phyloP scores from a whole-genome alignment of 2,113 vertebrate genomes.

The Cygnus atratus region DNA sequence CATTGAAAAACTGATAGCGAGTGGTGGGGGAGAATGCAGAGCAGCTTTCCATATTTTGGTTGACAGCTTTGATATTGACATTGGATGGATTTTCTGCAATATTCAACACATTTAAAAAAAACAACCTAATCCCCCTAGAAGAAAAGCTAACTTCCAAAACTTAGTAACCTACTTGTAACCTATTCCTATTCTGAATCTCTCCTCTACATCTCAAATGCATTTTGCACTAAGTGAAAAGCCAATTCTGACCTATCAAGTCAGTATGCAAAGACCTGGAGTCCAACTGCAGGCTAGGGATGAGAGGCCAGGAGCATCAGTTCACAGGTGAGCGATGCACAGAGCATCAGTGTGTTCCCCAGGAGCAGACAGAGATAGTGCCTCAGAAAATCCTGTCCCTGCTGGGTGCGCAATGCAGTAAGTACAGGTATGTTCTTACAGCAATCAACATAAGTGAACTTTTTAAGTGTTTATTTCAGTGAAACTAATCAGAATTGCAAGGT shows the following conservation, averaged over 20 bases:
- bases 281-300: not conserved
- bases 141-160: not conserved
- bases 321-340: fast-evolving
- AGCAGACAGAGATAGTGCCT: not conserved
- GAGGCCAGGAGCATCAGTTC: not conserved
- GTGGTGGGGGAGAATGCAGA: not conserved
- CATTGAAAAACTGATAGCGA: not conserved
- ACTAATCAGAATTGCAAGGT: not conserved
- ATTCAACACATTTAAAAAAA: not conserved
- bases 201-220: not conserved
- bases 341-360: not conserved
- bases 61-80: not conserved
- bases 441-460: not conserved
- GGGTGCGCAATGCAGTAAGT: not conserved
- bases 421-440: not conserved
- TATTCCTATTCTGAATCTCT: not conserved
- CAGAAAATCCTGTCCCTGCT: not conserved
- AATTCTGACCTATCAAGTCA: not conserved
- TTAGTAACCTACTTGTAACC: not conserved
- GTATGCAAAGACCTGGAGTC: not conserved
- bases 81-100: not conserved
- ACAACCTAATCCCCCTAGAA: not conserved
- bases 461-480: not conserved
- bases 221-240: not conserved
- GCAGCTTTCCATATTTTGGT: not conserved